Conservation (phyloP, 2,888 invertebrate genomes). For the Harpagoxenus sublaevis region DNA sequence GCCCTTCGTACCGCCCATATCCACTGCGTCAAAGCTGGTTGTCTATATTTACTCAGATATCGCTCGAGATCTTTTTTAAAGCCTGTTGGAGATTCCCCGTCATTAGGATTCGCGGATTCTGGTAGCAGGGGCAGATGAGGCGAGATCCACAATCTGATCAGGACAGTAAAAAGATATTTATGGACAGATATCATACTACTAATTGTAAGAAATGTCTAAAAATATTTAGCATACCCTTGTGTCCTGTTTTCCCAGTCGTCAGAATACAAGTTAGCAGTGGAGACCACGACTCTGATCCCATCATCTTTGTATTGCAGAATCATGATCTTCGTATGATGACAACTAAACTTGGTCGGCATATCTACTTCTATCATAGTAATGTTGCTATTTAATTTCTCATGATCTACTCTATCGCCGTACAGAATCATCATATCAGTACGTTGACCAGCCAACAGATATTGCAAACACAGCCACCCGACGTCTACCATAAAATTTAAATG, state of each 20-base stretch:
- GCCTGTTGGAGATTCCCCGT: conserved; percentile 93
- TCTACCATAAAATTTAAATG: conserved; percentile 98
- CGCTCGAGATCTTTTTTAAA: conserved; percentile 93
- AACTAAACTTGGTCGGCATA: conserved; percentile 78
- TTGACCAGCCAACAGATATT: conserved; percentile 93
- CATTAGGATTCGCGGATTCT: conserved; percentile 86
- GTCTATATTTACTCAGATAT: conserved; percentile 92
- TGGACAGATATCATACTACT: not conserved
- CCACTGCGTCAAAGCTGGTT: conserved; percentile 91
- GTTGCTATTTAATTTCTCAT: conserved; percentile 71
- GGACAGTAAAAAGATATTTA: conserved; percentile 60
- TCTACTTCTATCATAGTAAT: conserved; percentile 76
- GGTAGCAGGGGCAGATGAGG: conserved; percentile 91
- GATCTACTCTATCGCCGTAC: conserved; percentile 74
- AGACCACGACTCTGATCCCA: conserved; percentile 94
- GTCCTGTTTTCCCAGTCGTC: conserved; percentile 98
- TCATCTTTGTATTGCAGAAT: conserved; percentile 93
- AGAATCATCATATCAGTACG: conserved; percentile 86
- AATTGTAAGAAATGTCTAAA: not conserved
- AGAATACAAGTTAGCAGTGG: conserved; percentile 96
- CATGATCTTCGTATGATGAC: conserved; percentile 91
- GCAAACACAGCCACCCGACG: conserved; percentile 94
- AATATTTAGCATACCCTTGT: conserved; percentile 90
- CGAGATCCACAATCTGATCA: conserved; percentile 94
- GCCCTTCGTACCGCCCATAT: conserved; percentile 91